Base-by-base conservation (phyloP, 2,888 invertebrate genomes). In the Lacanobia oleracea region DNA sequence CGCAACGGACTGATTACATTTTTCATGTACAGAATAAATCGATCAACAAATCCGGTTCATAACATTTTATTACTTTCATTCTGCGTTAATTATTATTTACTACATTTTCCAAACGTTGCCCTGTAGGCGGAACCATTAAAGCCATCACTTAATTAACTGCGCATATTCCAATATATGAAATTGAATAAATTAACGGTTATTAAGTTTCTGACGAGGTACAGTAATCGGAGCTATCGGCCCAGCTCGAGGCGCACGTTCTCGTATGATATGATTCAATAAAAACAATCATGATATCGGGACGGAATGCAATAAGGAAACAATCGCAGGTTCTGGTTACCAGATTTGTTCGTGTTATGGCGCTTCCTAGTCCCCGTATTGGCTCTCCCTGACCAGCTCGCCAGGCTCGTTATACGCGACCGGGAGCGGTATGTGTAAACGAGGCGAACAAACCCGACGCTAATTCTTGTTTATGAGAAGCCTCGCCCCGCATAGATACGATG, bases 341-440 rank as follows among this genome's bases (percentile, higher is more conserved):
- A 91, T 91, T 91, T 90, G 91, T 91, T 89, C 87, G 89, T 90
- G 91, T 93, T 94, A 93, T 91, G 87, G 88, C 87, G 88, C 91
- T 95, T 94, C 94, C 94, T 93, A 88, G 91, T 92, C 88, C 89
- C 91, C 92, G 91, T 93, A 93, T 93, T 91, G 91, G 94, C 90
- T 92, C 91, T 89, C 86, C 83, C 88, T 84, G 63, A 67, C 77
- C 71, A 76, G 74, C 77, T 67, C 48, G 48, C 48, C 48, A 75
- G 81, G 88, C 93, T 95, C 93, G 94, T 95, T 95, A 94, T 90
- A 91, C 86, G 91, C 90, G 86, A 90, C 91, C 92, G 88, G 92
- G 92, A 92, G 93, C 93, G 94, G 94, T 93, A 93, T 94, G 94
- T 95, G 95, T 95, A 95, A 95, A 95, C 95, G 94, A 94, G 92